Base-by-base conservation (phyloP, 2,888 invertebrate species). In the Himalopsyche anomala region DNA sequence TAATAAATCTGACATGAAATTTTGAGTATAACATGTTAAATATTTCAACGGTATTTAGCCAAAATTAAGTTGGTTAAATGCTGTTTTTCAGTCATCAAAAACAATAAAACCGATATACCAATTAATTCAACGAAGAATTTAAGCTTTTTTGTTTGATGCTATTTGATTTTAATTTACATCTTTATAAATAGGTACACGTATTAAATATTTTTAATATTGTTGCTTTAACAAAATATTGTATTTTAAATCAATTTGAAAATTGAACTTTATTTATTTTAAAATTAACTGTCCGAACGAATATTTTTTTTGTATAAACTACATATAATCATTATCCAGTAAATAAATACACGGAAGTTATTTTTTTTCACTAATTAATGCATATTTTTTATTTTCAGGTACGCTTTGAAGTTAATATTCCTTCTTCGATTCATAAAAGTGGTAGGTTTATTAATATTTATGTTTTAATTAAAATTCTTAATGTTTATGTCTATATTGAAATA, bases 1-100 rank as follows among this genome's bases (percentile, higher is more conserved):
- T 12, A 15, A 12, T 15, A 51, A 51, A 51, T 51, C 9, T 45
- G 0, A 11, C 5, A 11, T 8, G 45, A 45, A 45, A 11, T 2
- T 51, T 51, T 51, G 15, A 51, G 51, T 51, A 51, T 15, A n/a
- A 6, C 17, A 11, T 62, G 19, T 62, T 62, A 62, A 62, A 62
- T 62, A 62, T 15, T 62, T 62, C 62, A 62, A 62, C 62, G 62
- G 62, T 62, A 62, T 62, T 62, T 62, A 62, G 62, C 19, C 19
- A 62, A 62, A 62, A 19, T 62, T 62, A 62, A 19, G 5, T 8
- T 62, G 62, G 5, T 15, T 74, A 28, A 12, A 62, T 74, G 4
- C 19, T 38, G 19, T 74, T 74, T 36, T 28, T 74, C 74, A 12
- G 38, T 74, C 74, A 74, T 36, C 74, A 36, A 74, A 36, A 38